Base-by-base conservation (phyloP, 2,888 invertebrate genomes). In the Nowickia ferox region DNA sequence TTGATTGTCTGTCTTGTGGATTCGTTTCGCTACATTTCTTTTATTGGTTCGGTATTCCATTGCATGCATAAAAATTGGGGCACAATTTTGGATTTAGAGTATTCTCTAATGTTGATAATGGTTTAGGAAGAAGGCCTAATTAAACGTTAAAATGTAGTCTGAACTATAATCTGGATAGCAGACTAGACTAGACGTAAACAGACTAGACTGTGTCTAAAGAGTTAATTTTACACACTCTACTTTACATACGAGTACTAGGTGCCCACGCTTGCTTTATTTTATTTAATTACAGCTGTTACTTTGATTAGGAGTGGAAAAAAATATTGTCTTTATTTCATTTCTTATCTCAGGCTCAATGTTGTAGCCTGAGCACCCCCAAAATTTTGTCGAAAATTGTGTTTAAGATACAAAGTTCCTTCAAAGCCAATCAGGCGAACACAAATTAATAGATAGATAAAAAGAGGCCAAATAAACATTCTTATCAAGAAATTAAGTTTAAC, bases 11-110 rank as follows among this genome's bases (percentile, higher is more conserved):
- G 9, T 69, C 1, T 1, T 38, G 5, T 19, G 2, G 19, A 78
- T 78, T 71, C 17, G 78, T 53, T 63, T n/a, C 71, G 78, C 69
- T 61, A 44, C 9, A 78, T 15, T 61, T 78, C 9, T 53, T 69
- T 71, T 69, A 69, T 61, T 77, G 44, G 9, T 38, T 74, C 11
- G 17, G 1, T 9, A 38, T 51, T 17, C 0, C 9, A 13, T 48
- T 68, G 30, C 30, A 30, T 30, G 30, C 30, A 30, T 30, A 30
- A 30, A 30, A 30, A 30, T 30, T 30, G 30, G 6, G 30, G 30
- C 30, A 30, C 6, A 30, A 30, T 30, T 30, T 30, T 30, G 6
- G 6, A 0, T 30, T 30, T 30, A 30, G 30, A 30, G 30, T 30
- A 30, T 30, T 6, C 30, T 5, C 0, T 30, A 30, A 6, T 30